These are phyloP conservation scores for Panagrolaimus sp. DNA, from an alignment of 1,140 invertebrate species.

Conservation along the genomic window DNA sequence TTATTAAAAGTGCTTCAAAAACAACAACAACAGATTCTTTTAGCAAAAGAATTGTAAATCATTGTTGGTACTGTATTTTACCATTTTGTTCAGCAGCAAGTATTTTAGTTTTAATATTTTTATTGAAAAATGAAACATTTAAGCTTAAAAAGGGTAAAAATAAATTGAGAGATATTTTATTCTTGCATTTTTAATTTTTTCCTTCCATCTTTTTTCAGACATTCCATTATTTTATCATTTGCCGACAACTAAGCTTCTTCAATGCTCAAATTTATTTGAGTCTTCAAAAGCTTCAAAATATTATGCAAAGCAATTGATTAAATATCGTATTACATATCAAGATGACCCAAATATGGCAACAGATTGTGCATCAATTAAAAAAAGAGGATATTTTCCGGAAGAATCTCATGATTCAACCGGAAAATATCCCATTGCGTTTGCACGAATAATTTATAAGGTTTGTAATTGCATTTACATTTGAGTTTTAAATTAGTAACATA, in stretches of 20 bases:
- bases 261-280: background rate
- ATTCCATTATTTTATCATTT: background rate
- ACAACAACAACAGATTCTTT: background rate
- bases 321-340: background rate
- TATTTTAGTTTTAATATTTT: background rate
- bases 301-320: background rate
- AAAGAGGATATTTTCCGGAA: background rate
- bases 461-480: background rate
- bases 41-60: background rate
- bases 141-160: no score
- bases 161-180: no score
- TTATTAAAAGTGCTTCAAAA: background rate
- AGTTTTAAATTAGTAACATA: background rate
- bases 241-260: background rate
- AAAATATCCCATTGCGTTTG: slow-evolving; percentile 2
- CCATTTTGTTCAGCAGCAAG: background rate
- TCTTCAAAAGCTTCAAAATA: background rate
- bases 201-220: background rate
- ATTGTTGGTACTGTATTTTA: background rate
- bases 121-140: no score
- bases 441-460: slow-evolving; percentile 11
- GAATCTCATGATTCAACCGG: background rate
- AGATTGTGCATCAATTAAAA: slow-evolving; percentile 5
- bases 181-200: background rate
- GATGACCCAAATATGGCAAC: background rate